A percentile compares a stretch with the other conserved stretches of the same genome.
Evolutionary conservation across 1,140 invertebrate genomes (phyloP).

Genomic region (Cherax destructor): DNA sequence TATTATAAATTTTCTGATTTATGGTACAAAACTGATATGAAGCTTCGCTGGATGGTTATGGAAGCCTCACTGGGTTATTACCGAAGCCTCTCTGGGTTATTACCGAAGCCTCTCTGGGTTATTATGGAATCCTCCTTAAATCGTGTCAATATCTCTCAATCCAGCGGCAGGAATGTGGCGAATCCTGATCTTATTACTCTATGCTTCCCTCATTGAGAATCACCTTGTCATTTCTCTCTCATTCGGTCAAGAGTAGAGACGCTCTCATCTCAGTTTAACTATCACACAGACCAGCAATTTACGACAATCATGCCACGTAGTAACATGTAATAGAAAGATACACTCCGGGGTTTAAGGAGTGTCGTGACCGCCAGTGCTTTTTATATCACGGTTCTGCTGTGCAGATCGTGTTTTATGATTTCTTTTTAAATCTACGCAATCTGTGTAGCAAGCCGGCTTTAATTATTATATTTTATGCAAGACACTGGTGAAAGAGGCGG

Average conservation of each 20-base stretch:
- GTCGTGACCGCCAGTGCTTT: conserved; percentile 14
- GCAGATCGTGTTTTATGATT: conserved; percentile 26
- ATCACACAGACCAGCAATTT: conserved; percentile 27
- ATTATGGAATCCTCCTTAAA: too few species aligned
- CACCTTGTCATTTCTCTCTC: neutral
- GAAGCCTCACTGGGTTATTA: too few species aligned
- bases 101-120: too few species aligned
- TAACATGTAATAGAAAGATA: conserved; percentile 31
- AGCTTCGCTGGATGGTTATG: too few species aligned
- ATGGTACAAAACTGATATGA: too few species aligned
- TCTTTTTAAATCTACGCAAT: neutral
- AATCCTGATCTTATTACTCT: neutral
- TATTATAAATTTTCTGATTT: too few species aligned
- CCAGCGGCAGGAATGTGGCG: too few species aligned
- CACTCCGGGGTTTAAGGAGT: neutral
- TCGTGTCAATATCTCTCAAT: too few species aligned
- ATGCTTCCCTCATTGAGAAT: neutral
- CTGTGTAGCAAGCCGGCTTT: neutral
- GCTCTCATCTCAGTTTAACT: conserved; percentile 6
- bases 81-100: too few species aligned
- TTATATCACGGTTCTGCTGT: conserved; percentile 20
- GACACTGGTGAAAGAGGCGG: too few species aligned
- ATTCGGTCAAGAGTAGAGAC: neutral
- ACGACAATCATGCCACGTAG: conserved; percentile 16
- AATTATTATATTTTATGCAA: neutral